These are phyloP conservation scores for Drosophila quasianomalipes DNA, from an alignment of 2,888 invertebrate genomes.

Conservation along the genomic window DNA sequence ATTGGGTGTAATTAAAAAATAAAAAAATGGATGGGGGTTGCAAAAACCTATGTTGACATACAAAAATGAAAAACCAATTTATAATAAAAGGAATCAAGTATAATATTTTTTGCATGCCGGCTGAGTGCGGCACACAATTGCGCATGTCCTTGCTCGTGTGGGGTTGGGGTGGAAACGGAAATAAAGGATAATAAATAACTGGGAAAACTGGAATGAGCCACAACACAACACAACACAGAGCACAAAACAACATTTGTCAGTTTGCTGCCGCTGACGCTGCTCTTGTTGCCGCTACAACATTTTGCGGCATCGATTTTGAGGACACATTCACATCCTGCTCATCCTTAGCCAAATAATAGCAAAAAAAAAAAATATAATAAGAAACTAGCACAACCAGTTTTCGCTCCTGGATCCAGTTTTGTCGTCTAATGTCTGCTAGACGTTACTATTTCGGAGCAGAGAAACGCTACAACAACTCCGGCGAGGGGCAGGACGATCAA, in stretches of 20 bases:
- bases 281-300: constrained; percentile 25
- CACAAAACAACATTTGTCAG: constrained; percentile 77
- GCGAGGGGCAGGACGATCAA: constrained; percentile 26
- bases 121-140: constrained; percentile 17
- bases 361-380: constrained; percentile 5
- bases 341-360: constrained; percentile 29
- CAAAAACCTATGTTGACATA: constrained; percentile 9
- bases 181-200: constrained; percentile 77
- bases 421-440: constrained; percentile 70
- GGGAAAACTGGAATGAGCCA: constrained; percentile 79
- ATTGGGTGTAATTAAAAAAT: constrained; percentile 36
- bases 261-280: constrained; percentile 39
- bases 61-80: background rate
- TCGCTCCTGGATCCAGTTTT: constrained; percentile 35
- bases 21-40: constrained; percentile 9
- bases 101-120: background rate
- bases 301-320: constrained; percentile 71
- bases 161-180: constrained; percentile 65
- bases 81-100: background rate
- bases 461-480: constrained; percentile 57
- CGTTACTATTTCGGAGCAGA: constrained; percentile 70
- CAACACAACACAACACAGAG: constrained; percentile 57
- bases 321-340: constrained; percentile 30
- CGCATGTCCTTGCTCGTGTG: constrained; percentile 53
- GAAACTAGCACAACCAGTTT: constrained; percentile 65